These are phyloP conservation scores for Lampris megalopsis DNA, from an alignment of 2,113 vertebrate genomes.

Conservation along the genomic window DNA sequence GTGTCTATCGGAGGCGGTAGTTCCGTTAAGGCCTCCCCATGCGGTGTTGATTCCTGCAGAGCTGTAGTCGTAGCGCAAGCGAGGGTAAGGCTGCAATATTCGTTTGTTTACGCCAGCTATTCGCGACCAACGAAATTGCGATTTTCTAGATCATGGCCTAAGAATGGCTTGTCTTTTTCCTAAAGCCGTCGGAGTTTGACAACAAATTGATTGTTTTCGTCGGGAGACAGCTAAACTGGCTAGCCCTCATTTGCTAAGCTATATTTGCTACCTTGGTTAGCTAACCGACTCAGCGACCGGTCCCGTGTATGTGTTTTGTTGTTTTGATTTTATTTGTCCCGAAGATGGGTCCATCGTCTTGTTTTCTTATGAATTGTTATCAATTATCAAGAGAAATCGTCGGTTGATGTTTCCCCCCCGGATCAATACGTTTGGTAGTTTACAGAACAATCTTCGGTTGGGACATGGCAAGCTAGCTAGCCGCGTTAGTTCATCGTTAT, in stretches of 20 bases:
- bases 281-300: neutral
- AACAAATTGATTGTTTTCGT: constrained; percentile 30
- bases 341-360: accelerated
- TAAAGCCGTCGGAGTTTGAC: too few species aligned
- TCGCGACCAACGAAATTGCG: neutral
- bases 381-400: too few species aligned
- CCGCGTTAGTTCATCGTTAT: constrained; percentile 59
- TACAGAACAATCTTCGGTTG: too few species aligned
- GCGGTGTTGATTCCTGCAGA: constrained; percentile 64
- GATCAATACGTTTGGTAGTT: too few species aligned
- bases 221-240: neutral
- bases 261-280: neutral
- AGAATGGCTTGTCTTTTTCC: too few species aligned
- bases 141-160: neutral
- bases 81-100: constrained; percentile 55
- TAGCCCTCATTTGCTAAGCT: constrained; percentile 37
- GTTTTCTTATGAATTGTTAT: accelerated
- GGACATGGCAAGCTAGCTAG: constrained; percentile 17
- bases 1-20: constrained; percentile 46
- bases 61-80: constrained; percentile 15
- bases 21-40: constrained; percentile 80
- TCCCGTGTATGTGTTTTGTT: neutral
- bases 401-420: too few species aligned
- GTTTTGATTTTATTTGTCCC: too few species aligned
- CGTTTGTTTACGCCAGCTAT: neutral